Percentiles rank a stretch among this genome's conserved stretches.
phyloP scores from a whole-genome alignment of 2,113 vertebrate genomes.

The Pterocles gutturalis region DNA sequence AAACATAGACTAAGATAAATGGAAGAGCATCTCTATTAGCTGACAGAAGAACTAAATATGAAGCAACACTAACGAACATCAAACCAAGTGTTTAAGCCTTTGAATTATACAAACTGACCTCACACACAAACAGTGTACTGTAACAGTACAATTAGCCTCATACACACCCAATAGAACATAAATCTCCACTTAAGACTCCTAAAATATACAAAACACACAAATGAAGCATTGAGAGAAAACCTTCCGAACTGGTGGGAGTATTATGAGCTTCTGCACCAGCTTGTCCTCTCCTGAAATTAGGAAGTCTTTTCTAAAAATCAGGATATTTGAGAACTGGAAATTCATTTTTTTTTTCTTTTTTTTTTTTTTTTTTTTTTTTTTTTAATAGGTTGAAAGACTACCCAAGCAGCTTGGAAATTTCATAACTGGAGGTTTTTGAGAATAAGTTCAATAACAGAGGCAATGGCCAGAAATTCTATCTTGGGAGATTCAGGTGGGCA shows the following conservation, averaged over 20 bases:
- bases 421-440: not conserved
- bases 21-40: not conserved
- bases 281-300: not conserved
- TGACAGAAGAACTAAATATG: not conserved
- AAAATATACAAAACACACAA: not conserved
- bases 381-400: not conserved
- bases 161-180: not conserved
- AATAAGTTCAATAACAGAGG: not conserved
- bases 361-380: no score
- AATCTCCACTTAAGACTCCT: not conserved
- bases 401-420: not conserved
- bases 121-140: not conserved
- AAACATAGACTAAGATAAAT: not conserved
- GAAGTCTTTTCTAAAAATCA: not conserved
- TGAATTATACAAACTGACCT: not conserved
- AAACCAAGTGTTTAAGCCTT: not conserved
- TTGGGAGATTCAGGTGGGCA: not conserved
- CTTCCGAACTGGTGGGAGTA: not conserved
- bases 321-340: not conserved
- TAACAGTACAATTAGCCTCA: not conserved
- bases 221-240: not conserved
- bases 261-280: not conserved
- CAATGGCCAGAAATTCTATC: not conserved
- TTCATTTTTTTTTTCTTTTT: not conserved
- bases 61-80: not conserved